Percentiles rank a stretch among this genome's conserved stretches.
phyloP scores from a whole-genome alignment of 2,888 invertebrate genomes.

The Cheilosia soror region DNA sequence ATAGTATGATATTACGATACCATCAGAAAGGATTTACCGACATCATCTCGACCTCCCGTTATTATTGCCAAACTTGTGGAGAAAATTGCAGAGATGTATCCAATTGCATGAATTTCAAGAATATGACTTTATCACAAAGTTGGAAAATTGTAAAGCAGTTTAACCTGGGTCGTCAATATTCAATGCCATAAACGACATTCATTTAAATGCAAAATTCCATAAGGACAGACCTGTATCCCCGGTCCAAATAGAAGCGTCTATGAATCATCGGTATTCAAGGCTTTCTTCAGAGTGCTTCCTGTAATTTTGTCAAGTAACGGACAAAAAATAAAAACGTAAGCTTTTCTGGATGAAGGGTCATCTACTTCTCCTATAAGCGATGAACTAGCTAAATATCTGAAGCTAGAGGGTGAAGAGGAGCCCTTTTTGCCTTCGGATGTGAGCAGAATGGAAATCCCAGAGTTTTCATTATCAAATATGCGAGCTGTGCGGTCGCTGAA shows the following conservation, averaged over 20 bases:
- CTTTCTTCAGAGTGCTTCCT: constrained; percentile 15
- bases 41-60: neutral
- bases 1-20: neutral
- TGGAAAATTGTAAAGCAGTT: constrained; percentile 6
- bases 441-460: constrained; percentile 4
- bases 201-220: neutral
- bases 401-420: constrained; percentile 2
- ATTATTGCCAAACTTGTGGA: neutral
- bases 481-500: neutral
- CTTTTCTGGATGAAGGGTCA: constrained; percentile 18
- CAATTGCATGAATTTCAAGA: constrained; percentile 8
- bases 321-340: neutral
- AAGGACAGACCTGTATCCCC: neutral
- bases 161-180: constrained; percentile 19
- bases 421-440: constrained; percentile 9
- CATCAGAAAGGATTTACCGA: no score
- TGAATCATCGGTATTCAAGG: neutral
- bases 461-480: neutral
- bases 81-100: neutral
- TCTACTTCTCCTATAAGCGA: constrained; percentile 13
- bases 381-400: constrained; percentile 4
- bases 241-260: neutral
- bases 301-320: constrained; percentile 14
- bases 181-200: constrained; percentile 13
- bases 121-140: neutral